Evolutionary conservation across 2,797 vertebrate species (phyloP).

Genomic region (Intellagama lesueurii): DNA sequence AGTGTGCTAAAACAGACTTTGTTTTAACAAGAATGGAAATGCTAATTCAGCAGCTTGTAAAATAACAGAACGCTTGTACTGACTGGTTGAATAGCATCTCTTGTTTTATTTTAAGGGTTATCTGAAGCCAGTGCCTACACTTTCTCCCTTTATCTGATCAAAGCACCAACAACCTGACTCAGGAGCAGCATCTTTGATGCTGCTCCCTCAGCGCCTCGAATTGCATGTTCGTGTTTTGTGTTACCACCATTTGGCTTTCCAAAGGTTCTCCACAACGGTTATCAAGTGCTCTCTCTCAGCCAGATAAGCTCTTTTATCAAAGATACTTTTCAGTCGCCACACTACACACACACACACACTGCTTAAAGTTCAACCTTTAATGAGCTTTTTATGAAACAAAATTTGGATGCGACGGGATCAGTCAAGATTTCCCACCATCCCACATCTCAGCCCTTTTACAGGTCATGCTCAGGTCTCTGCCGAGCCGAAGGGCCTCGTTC

Average conservation of each 20-base stretch:
- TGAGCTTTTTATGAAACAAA: constrained; percentile 34
- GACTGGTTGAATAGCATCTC: background rate
- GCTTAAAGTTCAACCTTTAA: constrained; percentile 45
- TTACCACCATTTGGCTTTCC: constrained; percentile 14
- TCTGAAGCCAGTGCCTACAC: background rate
- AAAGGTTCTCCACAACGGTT: constrained; percentile 8
- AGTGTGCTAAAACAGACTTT: background rate
- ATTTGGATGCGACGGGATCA: constrained; percentile 36
- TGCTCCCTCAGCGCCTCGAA: constrained; percentile 7
- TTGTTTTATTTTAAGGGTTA: constrained; percentile 19
- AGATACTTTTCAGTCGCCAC: background rate
- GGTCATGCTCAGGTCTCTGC: constrained; percentile 1
- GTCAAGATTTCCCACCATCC: constrained; percentile 44
- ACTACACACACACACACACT: background rate
- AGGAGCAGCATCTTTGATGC: background rate
- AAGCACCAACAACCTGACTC: background rate
- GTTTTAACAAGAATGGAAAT: background rate
- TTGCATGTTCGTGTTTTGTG: constrained; percentile 34
- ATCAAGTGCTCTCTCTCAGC: constrained; percentile 10
- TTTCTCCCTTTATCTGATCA: constrained; percentile 12
- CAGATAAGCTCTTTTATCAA: constrained; percentile 2
- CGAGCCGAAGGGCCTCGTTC: constrained; percentile 6
- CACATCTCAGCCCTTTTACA: constrained; percentile 19
- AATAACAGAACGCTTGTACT: background rate
- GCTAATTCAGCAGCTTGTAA: background rate